phyloP scores from a whole-genome alignment of 2,888 invertebrate genomes.

The Hypercompe scribonia region DNA sequence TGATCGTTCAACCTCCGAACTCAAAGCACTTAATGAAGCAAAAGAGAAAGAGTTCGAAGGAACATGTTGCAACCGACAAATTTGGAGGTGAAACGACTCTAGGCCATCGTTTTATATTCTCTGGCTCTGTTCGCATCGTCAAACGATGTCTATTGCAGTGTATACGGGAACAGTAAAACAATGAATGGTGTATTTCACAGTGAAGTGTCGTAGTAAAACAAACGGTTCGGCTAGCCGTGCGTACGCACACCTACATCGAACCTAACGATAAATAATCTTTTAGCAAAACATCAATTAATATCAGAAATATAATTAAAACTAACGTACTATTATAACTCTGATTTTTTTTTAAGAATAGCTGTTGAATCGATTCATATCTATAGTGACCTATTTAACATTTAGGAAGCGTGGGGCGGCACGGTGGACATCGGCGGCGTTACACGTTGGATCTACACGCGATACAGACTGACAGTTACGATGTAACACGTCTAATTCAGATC shows the following conservation, averaged over 20 bases:
- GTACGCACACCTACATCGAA: constrained; percentile 60
- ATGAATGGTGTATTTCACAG: constrained; percentile 62
- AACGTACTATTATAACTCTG: constrained; percentile 84
- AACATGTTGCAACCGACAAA: neutral
- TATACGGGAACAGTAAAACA: constrained; percentile 61
- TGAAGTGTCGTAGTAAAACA: constrained; percentile 48
- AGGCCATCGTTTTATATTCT: constrained; percentile 13
- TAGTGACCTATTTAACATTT: constrained; percentile 75
- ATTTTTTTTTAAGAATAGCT: constrained; percentile 68
- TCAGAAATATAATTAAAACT: constrained; percentile 86
- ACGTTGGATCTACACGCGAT: constrained; percentile 23
- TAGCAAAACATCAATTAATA: constrained; percentile 86
- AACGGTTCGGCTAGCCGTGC: constrained; percentile 53
- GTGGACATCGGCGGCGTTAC: constrained; percentile 56
- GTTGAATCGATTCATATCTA: constrained; percentile 76
- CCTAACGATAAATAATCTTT: constrained; percentile 84
- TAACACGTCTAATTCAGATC: neutral
- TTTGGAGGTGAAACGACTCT: neutral
- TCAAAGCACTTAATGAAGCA: neutral
- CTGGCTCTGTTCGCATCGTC: constrained; percentile 34
- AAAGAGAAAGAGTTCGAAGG: constrained; percentile 4
- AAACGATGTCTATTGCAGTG: constrained; percentile 50
- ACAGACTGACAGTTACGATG: neutral
- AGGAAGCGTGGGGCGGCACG: constrained; percentile 69
- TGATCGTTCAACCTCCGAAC: neutral